A percentile compares a stretch with the other conserved stretches of the same genome.
phyloP scores from a whole-genome alignment of 2,113 vertebrate species.

The Eulemur macaco region DNA sequence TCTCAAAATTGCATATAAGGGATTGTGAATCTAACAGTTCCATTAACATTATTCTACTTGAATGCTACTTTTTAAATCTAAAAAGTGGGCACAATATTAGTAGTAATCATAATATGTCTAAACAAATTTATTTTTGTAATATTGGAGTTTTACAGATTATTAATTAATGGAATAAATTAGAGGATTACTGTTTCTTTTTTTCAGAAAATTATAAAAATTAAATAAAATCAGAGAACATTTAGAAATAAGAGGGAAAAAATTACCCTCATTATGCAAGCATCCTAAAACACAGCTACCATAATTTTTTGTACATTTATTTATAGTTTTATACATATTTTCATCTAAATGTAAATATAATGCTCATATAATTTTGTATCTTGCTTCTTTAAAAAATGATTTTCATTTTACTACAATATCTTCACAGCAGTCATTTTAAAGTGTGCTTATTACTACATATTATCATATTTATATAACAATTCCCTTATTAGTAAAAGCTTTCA shows the following conservation, averaged over 20 bases:
- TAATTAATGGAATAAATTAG: not conserved
- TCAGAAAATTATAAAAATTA: not conserved
- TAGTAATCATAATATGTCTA: not conserved
- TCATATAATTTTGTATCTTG: not conserved
- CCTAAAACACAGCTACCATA: not conserved
- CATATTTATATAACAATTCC: not conserved
- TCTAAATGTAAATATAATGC: not conserved
- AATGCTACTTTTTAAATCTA: not conserved
- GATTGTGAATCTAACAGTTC: not conserved
- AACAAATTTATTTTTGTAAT: constrained; percentile 1
- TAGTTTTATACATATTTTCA: not conserved
- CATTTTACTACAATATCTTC: not conserved
- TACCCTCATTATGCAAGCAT: not conserved
- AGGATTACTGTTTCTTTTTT: not conserved
- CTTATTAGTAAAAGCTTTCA: not conserved
- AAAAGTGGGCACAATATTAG: not conserved
- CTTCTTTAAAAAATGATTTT: not conserved
- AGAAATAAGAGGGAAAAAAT: not conserved
- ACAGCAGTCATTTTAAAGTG: not conserved
- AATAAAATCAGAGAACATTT: not conserved
- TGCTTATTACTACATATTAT: not conserved
- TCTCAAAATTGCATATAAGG: not conserved
- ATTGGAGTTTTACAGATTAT: not conserved
- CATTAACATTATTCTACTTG: not conserved
- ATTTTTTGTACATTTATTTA: not conserved